phyloP scores from a whole-genome alignment of 2,888 invertebrate genomes.

The Pantelozetes paolii region DNA sequence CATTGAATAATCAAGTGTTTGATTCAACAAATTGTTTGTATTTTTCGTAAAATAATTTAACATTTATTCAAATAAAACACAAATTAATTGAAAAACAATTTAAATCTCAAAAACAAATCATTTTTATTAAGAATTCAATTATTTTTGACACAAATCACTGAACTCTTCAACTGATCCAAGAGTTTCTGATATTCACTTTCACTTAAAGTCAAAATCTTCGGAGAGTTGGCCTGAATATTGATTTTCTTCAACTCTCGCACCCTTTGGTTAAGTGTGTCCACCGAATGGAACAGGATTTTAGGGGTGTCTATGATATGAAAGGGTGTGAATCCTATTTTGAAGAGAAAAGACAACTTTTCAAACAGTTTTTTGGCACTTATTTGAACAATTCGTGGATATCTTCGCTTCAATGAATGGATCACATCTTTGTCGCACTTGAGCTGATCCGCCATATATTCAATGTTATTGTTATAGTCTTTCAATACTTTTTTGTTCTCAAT shows the following conservation, averaged over 20 bases:
- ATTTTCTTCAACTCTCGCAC: not conserved
- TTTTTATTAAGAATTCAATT: not conserved
- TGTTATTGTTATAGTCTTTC: conserved; percentile 17
- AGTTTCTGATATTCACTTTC: conserved; percentile 3
- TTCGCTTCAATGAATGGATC: not conserved
- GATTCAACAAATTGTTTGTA: no score
- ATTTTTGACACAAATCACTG: not conserved
- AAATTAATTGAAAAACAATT: not conserved
- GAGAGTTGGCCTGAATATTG: not conserved
- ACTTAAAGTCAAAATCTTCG: conserved; percentile 17
- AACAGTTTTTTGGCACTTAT: conserved; percentile 3
- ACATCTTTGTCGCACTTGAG: not conserved
- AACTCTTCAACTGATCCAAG: not conserved
- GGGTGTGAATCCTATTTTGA: not conserved
- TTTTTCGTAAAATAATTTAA: no score
- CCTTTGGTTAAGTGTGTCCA: not conserved
- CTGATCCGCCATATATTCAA: conserved; percentile 16
- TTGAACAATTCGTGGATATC: conserved; percentile 24
- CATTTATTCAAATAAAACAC: no score
- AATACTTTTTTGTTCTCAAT: conserved; percentile 10
- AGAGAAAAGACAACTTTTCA: not conserved
- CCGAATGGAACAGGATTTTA: not conserved
- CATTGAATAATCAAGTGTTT: no score
- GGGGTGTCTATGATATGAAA: conserved; percentile 22
- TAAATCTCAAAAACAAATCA: not conserved